A percentile compares a stretch with the other conserved stretches of the same genome.
These are phyloP conservation scores for Pseudoatta argentina DNA, from an alignment of 1,140 invertebrate species.

Conservation along the genomic window DNA sequence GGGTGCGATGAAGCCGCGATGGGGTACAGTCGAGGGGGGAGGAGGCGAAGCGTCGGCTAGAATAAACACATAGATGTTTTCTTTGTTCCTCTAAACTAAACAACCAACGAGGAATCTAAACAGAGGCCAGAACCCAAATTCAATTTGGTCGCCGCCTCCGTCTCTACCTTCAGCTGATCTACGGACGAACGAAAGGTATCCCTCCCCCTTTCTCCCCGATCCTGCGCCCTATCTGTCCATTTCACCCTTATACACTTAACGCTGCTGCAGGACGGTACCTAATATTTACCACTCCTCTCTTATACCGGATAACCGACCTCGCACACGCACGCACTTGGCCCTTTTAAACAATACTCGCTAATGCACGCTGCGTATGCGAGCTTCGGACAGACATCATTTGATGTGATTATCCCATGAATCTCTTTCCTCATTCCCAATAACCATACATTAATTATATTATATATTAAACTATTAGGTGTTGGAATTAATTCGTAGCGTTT, in stretches of 20 bases:
- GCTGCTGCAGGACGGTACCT: slow-evolving; percentile 77
- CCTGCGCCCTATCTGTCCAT: slow-evolving; percentile 71
- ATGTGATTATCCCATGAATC: slow-evolving; percentile 12
- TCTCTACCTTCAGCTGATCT: slow-evolving; percentile 83
- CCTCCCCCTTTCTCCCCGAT: slow-evolving; percentile 53
- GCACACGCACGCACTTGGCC: slow-evolving; percentile 52
- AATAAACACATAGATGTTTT: slow-evolving; percentile 89
- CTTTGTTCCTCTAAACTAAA: slow-evolving; percentile 89
- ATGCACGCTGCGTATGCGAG: slow-evolving; percentile 47
- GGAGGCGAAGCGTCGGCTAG: slow-evolving; percentile 86
- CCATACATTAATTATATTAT: not conserved
- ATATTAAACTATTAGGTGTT: too few relatives aligned
- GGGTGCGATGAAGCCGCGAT: slow-evolving; percentile 50
- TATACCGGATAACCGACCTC: slow-evolving; percentile 76
- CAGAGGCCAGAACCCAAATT: slow-evolving; percentile 87
- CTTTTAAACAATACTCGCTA: slow-evolving; percentile 72
- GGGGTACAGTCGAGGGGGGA: slow-evolving; percentile 61
- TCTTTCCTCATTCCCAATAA: not conserved
- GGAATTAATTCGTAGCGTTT: too few relatives aligned
- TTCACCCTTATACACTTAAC: slow-evolving; percentile 77
- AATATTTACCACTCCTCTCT: slow-evolving; percentile 81
- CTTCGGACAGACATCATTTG: not conserved
- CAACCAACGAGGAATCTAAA: slow-evolving; percentile 88
- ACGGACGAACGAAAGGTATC: slow-evolving; percentile 84
- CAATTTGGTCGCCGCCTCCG: slow-evolving; percentile 86